Conservation (phyloP, 2,888 invertebrate species). For the Xanthia icteritia region DNA sequence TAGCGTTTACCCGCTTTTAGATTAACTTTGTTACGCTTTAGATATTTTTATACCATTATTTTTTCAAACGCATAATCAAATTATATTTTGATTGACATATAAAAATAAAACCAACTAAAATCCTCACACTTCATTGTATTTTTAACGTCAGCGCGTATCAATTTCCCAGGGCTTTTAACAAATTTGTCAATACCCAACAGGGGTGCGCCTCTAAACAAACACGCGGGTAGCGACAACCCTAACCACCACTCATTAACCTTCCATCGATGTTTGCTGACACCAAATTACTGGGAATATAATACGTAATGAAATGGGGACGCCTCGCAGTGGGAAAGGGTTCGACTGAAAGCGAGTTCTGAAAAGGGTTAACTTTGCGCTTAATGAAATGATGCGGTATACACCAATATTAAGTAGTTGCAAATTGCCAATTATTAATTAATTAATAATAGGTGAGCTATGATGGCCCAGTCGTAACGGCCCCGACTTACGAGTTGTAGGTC, state of each 20-base stretch:
- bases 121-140: slow-evolving; percentile 26
- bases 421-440: too few species aligned
- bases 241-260: slow-evolving; percentile 55
- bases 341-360: slow-evolving; percentile 5
- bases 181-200: slow-evolving; percentile 59
- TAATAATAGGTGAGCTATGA: too few species aligned
- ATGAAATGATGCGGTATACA: not conserved
- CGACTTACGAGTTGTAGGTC: too few species aligned
- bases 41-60: too few species aligned
- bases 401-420: not conserved
- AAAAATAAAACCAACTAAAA: slow-evolving; percentile 22
- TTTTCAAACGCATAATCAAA: slow-evolving; percentile 1
- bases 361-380: not conserved
- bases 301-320: slow-evolving; percentile 27
- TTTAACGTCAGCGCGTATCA: slow-evolving; percentile 51
- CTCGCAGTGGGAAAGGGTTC: not conserved
- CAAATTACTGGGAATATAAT: slow-evolving; percentile 55
- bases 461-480: too few species aligned
- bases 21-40: not conserved
- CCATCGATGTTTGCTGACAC: slow-evolving; percentile 53
- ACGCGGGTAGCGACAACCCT: slow-evolving; percentile 49
- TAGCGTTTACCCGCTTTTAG: too few species aligned
- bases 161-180: slow-evolving; percentile 62
- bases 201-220: slow-evolving; percentile 57
- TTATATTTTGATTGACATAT: slow-evolving; percentile 16